phyloP scores from a whole-genome alignment of 2,113 vertebrate genomes.

The Burhinus oedicnemus region DNA sequence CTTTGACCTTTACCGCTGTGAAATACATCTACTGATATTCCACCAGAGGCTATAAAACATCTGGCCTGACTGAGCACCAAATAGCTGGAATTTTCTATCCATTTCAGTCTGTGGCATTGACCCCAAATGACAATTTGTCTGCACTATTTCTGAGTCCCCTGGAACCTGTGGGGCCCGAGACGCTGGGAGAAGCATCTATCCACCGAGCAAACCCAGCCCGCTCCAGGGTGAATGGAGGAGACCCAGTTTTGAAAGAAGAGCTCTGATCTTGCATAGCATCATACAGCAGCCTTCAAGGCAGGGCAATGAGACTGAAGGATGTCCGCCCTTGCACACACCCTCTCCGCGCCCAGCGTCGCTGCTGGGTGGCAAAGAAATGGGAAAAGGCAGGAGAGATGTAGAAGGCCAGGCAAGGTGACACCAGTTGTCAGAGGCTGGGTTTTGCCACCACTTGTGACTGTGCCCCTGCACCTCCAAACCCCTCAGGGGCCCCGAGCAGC shows the following conservation, averaged over 20 bases:
- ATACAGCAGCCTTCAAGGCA: neutral
- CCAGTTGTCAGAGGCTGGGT: neutral
- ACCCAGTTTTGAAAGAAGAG: neutral
- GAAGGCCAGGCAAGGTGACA: neutral
- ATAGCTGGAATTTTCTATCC: slow-evolving; percentile 38
- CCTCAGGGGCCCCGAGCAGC: neutral
- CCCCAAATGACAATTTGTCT: neutral
- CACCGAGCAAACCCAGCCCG: neutral
- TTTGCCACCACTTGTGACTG: neutral
- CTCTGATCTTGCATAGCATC: neutral
- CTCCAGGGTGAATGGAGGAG: neutral
- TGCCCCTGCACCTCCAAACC: neutral
- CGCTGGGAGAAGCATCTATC: neutral
- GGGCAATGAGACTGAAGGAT: neutral
- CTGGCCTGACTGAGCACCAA: slow-evolving; percentile 35
- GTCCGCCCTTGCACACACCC: neutral
- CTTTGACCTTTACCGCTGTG: slow-evolving; percentile 42
- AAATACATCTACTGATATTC: slow-evolving; percentile 49
- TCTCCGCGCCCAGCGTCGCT: fast-evolving
- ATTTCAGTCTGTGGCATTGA: slow-evolving; percentile 27
- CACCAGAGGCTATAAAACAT: slow-evolving; percentile 63
- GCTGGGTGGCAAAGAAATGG: neutral
- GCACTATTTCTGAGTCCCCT: slow-evolving; percentile 5
- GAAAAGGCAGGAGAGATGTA: neutral
- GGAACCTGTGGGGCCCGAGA: neutral